Evolutionary conservation across 2,888 invertebrate genomes (phyloP).

Genomic region (Willowsia nigromaculata): DNA sequence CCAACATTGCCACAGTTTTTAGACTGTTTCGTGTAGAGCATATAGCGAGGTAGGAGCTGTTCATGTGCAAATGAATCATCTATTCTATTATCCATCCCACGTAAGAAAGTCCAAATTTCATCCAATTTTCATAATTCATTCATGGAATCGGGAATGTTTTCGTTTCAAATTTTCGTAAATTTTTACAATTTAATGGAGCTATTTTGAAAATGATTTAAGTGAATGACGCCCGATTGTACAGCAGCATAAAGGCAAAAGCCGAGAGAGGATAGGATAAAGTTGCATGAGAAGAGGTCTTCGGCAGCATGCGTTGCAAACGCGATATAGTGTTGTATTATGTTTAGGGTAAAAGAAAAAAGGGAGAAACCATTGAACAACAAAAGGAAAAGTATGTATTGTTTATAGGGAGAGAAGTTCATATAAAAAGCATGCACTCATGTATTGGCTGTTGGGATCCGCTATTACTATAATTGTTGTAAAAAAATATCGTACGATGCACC

Average conservation of each 20-base stretch:
- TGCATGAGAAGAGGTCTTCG: background rate
- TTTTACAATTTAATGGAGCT: no score
- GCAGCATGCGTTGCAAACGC: background rate
- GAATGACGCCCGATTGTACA: no score
- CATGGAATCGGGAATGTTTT: no score
- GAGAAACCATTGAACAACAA: constrained; percentile 5
- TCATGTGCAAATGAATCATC: background rate
- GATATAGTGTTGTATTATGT: background rate
- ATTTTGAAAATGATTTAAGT: no score
- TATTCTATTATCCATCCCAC: no score
- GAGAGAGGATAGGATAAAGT: background rate
- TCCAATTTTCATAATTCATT: no score
- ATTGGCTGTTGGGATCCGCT: background rate
- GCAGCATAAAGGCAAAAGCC: no score
- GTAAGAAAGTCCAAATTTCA: no score
- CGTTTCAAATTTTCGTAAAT: no score
- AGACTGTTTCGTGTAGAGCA: background rate
- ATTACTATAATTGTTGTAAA: background rate
- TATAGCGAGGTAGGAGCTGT: background rate
- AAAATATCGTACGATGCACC: constrained; percentile 44
- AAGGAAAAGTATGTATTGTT: constrained; percentile 11
- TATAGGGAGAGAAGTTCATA: no score
- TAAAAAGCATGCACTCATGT: background rate
- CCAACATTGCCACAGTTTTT: constrained; percentile 53
- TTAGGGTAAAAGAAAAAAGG: constrained; percentile 18